Percentiles rank a stretch among this genome's conserved stretches.
Evolutionary conservation across 1,140 invertebrate genomes (phyloP).

Genomic region (Drosophila teissieri): DNA sequence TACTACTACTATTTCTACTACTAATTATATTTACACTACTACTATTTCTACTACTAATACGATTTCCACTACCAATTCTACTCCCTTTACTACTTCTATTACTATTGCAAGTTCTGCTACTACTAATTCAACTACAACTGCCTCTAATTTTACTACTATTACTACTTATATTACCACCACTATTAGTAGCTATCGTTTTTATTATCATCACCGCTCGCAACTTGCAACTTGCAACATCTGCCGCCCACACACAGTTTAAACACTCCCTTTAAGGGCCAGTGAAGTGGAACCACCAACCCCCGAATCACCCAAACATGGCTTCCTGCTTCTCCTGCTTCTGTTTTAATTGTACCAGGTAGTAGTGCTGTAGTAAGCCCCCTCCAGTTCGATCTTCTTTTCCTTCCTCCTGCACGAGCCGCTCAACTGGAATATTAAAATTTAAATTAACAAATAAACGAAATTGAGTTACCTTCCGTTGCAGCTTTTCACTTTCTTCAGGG

Average conservation of each 20-base stretch:
- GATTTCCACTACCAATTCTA: neutral
- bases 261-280: constrained; percentile 22
- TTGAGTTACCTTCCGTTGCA: constrained; percentile 55
- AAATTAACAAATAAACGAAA: constrained; percentile 61
- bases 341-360: neutral
- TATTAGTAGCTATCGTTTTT: neutral
- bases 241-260: constrained; percentile 1
- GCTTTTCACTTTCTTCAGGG: constrained; percentile 44
- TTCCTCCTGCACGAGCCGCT: constrained; percentile 1
- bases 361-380: neutral
- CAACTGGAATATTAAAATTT: constrained; percentile 53
- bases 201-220: neutral
- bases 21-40: too few species aligned
- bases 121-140: too few species aligned
- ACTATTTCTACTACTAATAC: too few species aligned
- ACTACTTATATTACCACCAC: too few species aligned
- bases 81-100: too few species aligned
- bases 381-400: neutral
- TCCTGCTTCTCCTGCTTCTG: constrained; percentile 21
- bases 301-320: constrained; percentile 17
- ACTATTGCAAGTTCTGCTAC: too few species aligned
- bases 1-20: too few species aligned
- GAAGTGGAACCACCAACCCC: constrained; percentile 38
- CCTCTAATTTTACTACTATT: too few species aligned
- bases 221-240: constrained; percentile 17